These are phyloP conservation scores for Agrilus cyanescens DNA, from an alignment of 2,888 invertebrate species.

Conservation along the genomic window DNA sequence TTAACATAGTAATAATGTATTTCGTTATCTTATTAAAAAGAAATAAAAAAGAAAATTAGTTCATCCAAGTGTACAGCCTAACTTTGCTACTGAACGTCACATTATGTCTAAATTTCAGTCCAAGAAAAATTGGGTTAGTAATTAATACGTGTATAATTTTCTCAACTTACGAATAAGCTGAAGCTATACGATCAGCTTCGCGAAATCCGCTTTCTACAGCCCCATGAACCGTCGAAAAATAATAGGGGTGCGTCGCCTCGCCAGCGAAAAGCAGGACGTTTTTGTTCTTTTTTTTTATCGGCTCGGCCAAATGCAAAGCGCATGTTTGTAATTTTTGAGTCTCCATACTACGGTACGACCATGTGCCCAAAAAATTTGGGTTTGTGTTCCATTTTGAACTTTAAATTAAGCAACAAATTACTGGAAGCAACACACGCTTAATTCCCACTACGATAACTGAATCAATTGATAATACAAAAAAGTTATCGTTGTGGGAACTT, in stretches of 20 bases:
- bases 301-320: slow-evolving; percentile 43
- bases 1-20: no score
- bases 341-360: slow-evolving; percentile 47
- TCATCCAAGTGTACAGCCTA: no score
- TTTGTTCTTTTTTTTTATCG: slow-evolving; percentile 40
- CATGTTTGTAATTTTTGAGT: slow-evolving; percentile 40
- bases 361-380: slow-evolving; percentile 59
- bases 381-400: slow-evolving; percentile 64
- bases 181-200: slow-evolving; percentile 38
- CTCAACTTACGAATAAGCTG: slow-evolving; percentile 24
- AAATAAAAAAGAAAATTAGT: no score
- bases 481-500: neutral
- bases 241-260: slow-evolving; percentile 41
- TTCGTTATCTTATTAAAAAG: no score
- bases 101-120: no score
- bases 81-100: no score
- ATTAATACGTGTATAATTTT: no score
- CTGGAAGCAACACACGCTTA: neutral
- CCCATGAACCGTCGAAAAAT: slow-evolving; percentile 44
- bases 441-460: neutral
- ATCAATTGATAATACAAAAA: neutral
- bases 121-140: no score
- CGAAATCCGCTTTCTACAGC: slow-evolving; percentile 42
- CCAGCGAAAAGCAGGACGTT: slow-evolving; percentile 49
- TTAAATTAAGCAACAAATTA: slow-evolving; percentile 16